Evolutionary conservation across 2,113 vertebrate genomes (phyloP), one percentile per base, ranked within the genome.

Genomic region (Chionis minor): DNA sequence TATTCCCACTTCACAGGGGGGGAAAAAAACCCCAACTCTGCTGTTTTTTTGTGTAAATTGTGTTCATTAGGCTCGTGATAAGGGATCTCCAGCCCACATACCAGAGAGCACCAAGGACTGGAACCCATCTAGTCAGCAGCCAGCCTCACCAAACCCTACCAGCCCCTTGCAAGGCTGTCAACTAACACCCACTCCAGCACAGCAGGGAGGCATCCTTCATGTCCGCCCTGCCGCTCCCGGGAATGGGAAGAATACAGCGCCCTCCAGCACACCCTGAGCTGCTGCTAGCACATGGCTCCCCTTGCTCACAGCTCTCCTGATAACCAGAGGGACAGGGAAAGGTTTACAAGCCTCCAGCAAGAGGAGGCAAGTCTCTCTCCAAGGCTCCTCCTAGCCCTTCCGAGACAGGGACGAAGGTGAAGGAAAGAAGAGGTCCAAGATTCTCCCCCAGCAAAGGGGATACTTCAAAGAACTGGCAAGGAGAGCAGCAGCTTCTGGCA

Each of bases 201-300:
- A 27, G 55, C 14, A 9, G 10, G 47, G 44, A 74, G 24, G 38
- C 42, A 55, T 17, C 74, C 47, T 33, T 49, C 47, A 2, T 1
- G 10, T 26, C 72, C 0, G 0, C 13, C 58, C 35, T 8, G 47
- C 42, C 0, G 2, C 14, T 77, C 44, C 42, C 2, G 0, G 40
- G n/a, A 75, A 56, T 0, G 1, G 10, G 19, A 54, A 42, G 8
- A 52, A 12, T 4, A 21, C 8, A n/a, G 30, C 4, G 33, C 65
- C 24, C 67, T n/a, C 16, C 61, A 54, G 55, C 35, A 71, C 45
- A 61, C 14, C 12, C 21, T 12, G 27, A 59, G 45, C 88, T 62
- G 22, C 47, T 66, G 69, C 69, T 10, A 38, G 21, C 5, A 18
- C 6, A 5, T 6, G 4, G 16, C 26, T 74, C 24, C 52, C 52